Evolutionary conservation across 2,888 invertebrate genomes (phyloP).

Genomic region (Rutpela maculata): DNA sequence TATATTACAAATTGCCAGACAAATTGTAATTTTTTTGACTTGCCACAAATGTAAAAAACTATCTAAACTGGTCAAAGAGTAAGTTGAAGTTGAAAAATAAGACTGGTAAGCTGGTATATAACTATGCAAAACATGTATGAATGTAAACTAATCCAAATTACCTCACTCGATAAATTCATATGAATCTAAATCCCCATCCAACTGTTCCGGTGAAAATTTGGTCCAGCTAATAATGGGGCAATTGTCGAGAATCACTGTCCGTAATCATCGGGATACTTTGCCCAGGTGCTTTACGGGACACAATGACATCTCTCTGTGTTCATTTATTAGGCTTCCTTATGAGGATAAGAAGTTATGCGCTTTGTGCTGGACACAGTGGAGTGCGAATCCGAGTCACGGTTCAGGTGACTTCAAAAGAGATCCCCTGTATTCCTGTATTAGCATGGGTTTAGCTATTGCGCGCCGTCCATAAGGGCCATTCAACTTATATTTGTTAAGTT

Average conservation of each 20-base stretch:
- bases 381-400: slow-evolving; percentile 42
- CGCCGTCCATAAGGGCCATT: slow-evolving; percentile 15
- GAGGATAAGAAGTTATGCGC: slow-evolving; percentile 36
- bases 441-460: slow-evolving; percentile 31
- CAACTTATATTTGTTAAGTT: slow-evolving; percentile 13
- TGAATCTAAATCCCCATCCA: not conserved
- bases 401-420: slow-evolving; percentile 35
- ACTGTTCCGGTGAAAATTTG: not conserved
- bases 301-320: slow-evolving; percentile 34
- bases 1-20: no score
- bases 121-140: not conserved
- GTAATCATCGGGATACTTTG: slow-evolving; percentile 36
- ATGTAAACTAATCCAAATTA: slow-evolving; percentile 20
- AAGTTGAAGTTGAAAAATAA: no score
- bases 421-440: slow-evolving; percentile 32
- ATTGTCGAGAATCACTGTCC: slow-evolving; percentile 32
- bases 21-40: no score
- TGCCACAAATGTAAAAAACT: no score
- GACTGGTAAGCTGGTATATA: no score
- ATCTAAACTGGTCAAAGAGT: no score
- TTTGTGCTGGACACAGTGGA: slow-evolving; percentile 36
- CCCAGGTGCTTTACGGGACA: slow-evolving; percentile 44
- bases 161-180: slow-evolving; percentile 37
- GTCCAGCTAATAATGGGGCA: slow-evolving; percentile 28
- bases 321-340: slow-evolving; percentile 36